Base-by-base conservation (phyloP, 2,888 invertebrate species). In the Xylota sylvarum region DNA sequence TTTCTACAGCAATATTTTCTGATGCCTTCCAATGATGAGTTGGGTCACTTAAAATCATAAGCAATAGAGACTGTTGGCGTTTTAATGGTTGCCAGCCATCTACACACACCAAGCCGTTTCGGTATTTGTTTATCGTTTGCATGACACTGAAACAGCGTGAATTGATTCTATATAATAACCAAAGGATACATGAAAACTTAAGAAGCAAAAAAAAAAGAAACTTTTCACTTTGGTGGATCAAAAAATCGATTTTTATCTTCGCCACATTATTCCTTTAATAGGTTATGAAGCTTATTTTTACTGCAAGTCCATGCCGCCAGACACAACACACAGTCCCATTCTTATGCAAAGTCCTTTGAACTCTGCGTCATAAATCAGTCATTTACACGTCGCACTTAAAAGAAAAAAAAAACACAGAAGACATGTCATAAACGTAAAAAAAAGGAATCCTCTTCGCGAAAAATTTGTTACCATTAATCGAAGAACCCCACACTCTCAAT, bases 41-140 rank as follows among this genome's bases (percentile, higher is more conserved):
- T 40, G 43, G 69, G 55, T 70, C 58, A 58, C 32, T 58, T 56
- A 46, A 19, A 58, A 70, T 70, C 56, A 58, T 32, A 58, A 58
- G 32, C 46, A 46, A 46, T 19, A 46, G 46, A 64, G 2, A 46
- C n/a, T 58, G 43, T 70, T 70, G 56, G 56, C 56, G 35, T 46
- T 70, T 70, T 46, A 58, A 70, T 58, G 70, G 46, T 27, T 19
- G 2, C 40, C n/a, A 19, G 23, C 23, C 2, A 23, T 23, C 23
- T 23, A 17, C 12, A 30, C n/a, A 5, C 5, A 14, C 1, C 14
- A 27, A 23, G 40, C 17, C 67, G 55, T 52, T 52, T 55, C 40
- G 69, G 55, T 55, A 55, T 55, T 55, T 37, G 23, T 14, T 14
- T 40, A 3, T 40, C 27, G 23, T 50, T 50, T 19, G 48, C 12